Percentiles rank a stretch among this genome's conserved stretches.
These are phyloP conservation scores for Ceyx melanurus DNA, from an alignment of 2,113 vertebrate genomes.

Conservation along the genomic window DNA sequence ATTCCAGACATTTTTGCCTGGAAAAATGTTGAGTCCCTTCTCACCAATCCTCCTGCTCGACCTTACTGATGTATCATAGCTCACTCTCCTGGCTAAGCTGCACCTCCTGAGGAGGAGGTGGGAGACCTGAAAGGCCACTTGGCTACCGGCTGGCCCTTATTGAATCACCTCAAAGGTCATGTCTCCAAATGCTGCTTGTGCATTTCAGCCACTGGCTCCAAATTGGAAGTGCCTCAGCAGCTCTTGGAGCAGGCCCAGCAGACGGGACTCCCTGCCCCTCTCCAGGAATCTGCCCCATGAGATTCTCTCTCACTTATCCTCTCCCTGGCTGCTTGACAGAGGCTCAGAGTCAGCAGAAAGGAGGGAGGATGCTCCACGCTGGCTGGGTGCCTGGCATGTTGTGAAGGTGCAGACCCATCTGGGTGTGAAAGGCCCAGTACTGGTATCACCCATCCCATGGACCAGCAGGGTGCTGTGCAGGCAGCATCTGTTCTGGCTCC, in stretches of 20 bases:
- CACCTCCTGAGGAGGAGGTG: not conserved
- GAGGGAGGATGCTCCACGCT: not conserved
- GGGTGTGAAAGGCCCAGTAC: not conserved
- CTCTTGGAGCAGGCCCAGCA: not conserved
- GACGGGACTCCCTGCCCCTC: not conserved
- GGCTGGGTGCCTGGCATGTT: not conserved
- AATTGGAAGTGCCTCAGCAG: not conserved
- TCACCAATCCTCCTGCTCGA: not conserved
- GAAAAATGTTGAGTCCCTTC: not conserved
- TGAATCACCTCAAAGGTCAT: not conserved
- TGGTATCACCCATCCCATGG: accelerated
- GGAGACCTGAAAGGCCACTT: not conserved
- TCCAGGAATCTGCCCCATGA: not conserved
- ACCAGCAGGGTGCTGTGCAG: not conserved
- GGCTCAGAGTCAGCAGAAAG: not conserved
- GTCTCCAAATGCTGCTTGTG: not conserved
- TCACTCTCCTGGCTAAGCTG: not conserved
- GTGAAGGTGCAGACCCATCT: not conserved
- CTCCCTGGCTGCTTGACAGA: not conserved
- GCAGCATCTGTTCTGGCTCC: not conserved
- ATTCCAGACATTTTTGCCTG: constrained; percentile 20
- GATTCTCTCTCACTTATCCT: not conserved
- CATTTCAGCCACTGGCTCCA: not conserved
- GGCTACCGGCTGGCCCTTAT: not conserved
- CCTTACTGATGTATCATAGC: not conserved